Evolutionary conservation across 2,797 vertebrate species (phyloP).

Genomic region (Macropodus opercularis): DNA sequence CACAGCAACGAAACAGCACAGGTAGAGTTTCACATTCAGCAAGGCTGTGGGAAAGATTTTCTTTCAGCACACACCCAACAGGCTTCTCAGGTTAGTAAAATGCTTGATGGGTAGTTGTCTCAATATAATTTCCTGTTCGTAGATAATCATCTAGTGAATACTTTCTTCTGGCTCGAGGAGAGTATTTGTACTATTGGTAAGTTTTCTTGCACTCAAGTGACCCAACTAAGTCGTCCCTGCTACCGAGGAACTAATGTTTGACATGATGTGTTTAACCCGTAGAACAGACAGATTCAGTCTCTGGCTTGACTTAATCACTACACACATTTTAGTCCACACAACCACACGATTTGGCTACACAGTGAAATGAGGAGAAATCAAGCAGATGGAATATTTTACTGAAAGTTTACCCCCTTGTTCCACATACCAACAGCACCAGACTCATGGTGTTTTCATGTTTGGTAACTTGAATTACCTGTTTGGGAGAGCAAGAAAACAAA

Average conservation of each 20-base stretch:
- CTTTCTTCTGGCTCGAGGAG: background rate
- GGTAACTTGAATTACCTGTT: slow-evolving; percentile 80
- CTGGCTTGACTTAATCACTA: background rate
- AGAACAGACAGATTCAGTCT: background rate
- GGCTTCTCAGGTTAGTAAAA: slow-evolving; percentile 33
- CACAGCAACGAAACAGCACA: slow-evolving; percentile 47
- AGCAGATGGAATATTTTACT: background rate
- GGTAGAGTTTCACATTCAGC: slow-evolving; percentile 62
- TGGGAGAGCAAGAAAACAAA: slow-evolving; percentile 44
- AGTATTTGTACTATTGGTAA: background rate
- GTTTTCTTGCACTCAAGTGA: background rate
- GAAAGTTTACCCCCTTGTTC: no score
- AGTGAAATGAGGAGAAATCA: background rate
- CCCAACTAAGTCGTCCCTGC: slow-evolving; percentile 18
- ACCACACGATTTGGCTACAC: background rate
- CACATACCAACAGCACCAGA: background rate
- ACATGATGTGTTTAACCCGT: background rate
- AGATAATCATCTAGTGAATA: background rate
- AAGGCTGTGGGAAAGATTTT: slow-evolving; percentile 36
- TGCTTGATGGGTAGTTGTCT: background rate
- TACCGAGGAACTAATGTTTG: slow-evolving; percentile 3
- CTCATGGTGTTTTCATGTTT: slow-evolving; percentile 11
- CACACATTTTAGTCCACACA: background rate
- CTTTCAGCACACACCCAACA: slow-evolving; percentile 34
- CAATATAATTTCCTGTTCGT: background rate